Evolutionary conservation across 92 coral and sea anemone species (phyloP).

Genomic region (Chrysogorgia sp.): DNA sequence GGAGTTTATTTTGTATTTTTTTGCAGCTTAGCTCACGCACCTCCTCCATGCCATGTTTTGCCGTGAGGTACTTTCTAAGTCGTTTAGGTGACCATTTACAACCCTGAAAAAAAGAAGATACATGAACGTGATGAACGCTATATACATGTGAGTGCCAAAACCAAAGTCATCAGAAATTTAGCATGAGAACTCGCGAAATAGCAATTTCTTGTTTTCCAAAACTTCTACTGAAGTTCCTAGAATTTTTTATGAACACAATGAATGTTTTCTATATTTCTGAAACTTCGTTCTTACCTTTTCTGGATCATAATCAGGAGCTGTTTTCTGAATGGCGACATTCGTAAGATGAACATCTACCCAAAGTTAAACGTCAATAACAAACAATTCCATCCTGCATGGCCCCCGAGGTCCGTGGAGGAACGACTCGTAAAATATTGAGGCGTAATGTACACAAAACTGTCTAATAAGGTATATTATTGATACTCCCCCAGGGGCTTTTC

Average conservation of each 20-base stretch:
- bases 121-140: background rate
- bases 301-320: slow-evolving; percentile 99
- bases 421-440: too few species aligned
- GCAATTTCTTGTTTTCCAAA: background rate
- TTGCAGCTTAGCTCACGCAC: too few species aligned
- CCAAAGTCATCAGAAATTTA: background rate
- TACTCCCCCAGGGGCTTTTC: too few species aligned
- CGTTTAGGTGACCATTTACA: slow-evolving; percentile 97
- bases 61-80: slow-evolving; percentile 81
- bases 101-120: slow-evolving; percentile 57
- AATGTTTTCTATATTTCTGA: too few species aligned
- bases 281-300: slow-evolving; percentile 74
- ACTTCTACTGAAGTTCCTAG: background rate
- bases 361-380: slow-evolving; percentile 29
- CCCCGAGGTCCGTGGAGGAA: too few species aligned
- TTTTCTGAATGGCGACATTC: slow-evolving; percentile 98
- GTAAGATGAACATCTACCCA: slow-evolving; percentile 84
- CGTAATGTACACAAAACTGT: too few species aligned
- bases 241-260: too few species aligned
- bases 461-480: too few species aligned
- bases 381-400: too few species aligned
- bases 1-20: too few species aligned
- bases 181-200: background rate
- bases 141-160: background rate
- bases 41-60: slow-evolving; percentile 82